These are phyloP conservation scores for Ceratina calcarata DNA, from an alignment of 1,140 invertebrate species.

Conservation along the genomic window DNA sequence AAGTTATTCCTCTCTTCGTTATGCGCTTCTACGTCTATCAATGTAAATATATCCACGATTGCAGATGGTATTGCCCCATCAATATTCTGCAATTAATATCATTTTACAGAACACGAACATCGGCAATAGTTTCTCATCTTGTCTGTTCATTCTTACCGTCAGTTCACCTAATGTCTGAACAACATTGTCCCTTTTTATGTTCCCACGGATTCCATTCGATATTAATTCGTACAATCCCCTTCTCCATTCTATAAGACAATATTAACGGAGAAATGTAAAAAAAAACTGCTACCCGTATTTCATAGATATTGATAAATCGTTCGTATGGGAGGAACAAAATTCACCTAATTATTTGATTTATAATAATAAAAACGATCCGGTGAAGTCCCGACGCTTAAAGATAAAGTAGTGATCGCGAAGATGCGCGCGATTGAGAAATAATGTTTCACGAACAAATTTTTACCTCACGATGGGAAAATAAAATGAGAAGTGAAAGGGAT, in stretches of 20 bases:
- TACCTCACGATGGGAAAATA: not conserved
- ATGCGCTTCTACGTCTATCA: slow-evolving; percentile 89
- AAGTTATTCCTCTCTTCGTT: slow-evolving; percentile 87
- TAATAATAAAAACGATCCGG: no score
- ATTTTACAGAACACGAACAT: slow-evolving; percentile 12
- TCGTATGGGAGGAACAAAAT: no score
- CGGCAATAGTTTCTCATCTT: no score
- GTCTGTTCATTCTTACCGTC: slow-evolving; percentile 80
- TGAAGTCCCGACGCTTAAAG: no score
- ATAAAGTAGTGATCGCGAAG: no score
- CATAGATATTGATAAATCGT: not conserved
- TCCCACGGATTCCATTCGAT: slow-evolving; percentile 85
- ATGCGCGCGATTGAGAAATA: no score
- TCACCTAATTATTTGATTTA: no score
- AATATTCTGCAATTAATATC: slow-evolving; percentile 81
- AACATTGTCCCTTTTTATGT: slow-evolving; percentile 86
- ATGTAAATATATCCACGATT: slow-evolving; percentile 89
- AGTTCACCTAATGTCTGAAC: slow-evolving; percentile 85
- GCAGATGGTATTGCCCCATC: slow-evolving; percentile 89
- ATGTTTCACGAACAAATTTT: not conserved
- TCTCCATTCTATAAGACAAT: slow-evolving; percentile 76
- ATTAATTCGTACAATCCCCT: slow-evolving; percentile 83
- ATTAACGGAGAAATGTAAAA: slow-evolving; percentile 4
- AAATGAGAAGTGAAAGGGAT: not conserved
- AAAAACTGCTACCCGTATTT: not conserved